Evolutionary conservation across 2,797 vertebrate species (phyloP), one percentile per base, ranked within the genome.

Genomic region (Diplodus puntazzo): DNA sequence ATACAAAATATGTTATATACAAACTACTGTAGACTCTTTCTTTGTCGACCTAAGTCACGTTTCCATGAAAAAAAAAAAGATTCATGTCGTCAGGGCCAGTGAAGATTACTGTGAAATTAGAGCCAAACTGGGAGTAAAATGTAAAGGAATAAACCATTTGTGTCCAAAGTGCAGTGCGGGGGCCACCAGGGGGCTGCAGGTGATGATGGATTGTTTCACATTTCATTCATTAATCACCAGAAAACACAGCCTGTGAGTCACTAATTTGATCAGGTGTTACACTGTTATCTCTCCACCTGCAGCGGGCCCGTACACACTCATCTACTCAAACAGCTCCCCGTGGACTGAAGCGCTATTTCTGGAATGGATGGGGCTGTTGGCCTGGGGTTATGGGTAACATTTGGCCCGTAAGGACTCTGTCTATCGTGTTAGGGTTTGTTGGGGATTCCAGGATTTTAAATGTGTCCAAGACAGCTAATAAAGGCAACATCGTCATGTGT

Each of bases 1-100:
- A 85, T 88, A 94, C 83, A 92, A 93, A 92, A 91, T 88, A 69
- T 63, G 59, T 71, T 88, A 87, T 85, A 57, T 82, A 88, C 88
- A 90, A 76, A 81, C 71, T 62, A 69, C 74, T 57, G 53, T 64
- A 64, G 72, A 73, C 14, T 14, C 39, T 49, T 63, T 68, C 55
- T 48, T 27, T 59, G 27, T 43, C 79, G 50, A 54, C 27, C 21
- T 43, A 64, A 25, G 53, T 17, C 61, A 79, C 25, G 14, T 77
- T 80, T 68, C 64, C 57, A 65, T 61, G 16, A 42, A 69, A 52
- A 81, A 42, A 67, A 45, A 65, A 4, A 27, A 39, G 10, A 46
- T 67, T 60, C 11, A n/a, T 58, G 55, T 75, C 45, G 27, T 50
- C 52, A 34, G 66, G 14, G 55, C 58, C 68, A 63, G 21, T 53